Percentiles rank a stretch among this genome's conserved stretches.
Conservation (phyloP, 2,888 invertebrate species). For the Pheosia gnoma region DNA sequence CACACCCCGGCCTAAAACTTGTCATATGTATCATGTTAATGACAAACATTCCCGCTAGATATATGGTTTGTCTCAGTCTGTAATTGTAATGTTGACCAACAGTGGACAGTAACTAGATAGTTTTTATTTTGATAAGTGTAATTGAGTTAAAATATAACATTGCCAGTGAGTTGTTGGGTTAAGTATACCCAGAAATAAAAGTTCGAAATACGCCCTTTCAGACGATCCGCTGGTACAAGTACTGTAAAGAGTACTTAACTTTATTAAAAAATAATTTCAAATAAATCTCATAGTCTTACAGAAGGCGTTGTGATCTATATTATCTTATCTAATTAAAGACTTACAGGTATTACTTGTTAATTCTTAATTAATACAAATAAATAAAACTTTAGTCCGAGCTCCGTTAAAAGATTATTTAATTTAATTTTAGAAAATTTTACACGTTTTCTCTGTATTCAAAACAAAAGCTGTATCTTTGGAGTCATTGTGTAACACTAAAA, state of each 20-base stretch:
- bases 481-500: slow-evolving; percentile 48
- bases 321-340: slow-evolving; percentile 54
- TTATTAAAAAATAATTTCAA: slow-evolving; percentile 23
- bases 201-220: too few relatives aligned
- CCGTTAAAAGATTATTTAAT: slow-evolving; percentile 27
- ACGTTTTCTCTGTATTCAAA: slow-evolving; percentile 68
- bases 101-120: too few relatives aligned
- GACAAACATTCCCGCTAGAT: too few relatives aligned
- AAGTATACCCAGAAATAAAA: too few relatives aligned
- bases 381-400: slow-evolving; percentile 12
- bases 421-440: slow-evolving; percentile 47
- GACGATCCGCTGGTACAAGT: too few relatives aligned
- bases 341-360: slow-evolving; percentile 44
- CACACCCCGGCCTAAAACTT: too few relatives aligned
- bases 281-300: slow-evolving; percentile 41
- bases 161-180: too few relatives aligned
- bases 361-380: slow-evolving; percentile 34
- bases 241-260: slow-evolving; percentile 14
- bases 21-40: too few relatives aligned
- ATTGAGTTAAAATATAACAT: too few relatives aligned
- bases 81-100: too few relatives aligned
- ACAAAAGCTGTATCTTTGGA: slow-evolving; percentile 81
- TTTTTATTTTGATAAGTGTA: too few relatives aligned
- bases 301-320: slow-evolving; percentile 53
- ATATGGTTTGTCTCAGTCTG: too few relatives aligned